Evolutionary conservation across 2,797 vertebrate species (phyloP).

Genomic region (Cottoperca gobio): DNA sequence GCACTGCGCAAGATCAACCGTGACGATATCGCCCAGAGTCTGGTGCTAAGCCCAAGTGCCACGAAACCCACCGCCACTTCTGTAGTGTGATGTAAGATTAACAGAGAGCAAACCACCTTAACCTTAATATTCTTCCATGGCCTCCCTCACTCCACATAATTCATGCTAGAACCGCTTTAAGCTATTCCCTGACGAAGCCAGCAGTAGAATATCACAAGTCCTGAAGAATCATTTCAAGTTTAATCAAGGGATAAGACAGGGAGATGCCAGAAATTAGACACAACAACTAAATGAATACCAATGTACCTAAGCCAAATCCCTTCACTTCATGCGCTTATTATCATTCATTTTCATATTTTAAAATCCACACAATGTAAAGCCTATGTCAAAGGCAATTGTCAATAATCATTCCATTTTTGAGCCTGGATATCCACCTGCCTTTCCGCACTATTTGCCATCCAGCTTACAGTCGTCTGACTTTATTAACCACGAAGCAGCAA

Average conservation of each 20-base stretch:
- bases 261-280: slow-evolving; percentile 24
- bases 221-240: slow-evolving; percentile 26
- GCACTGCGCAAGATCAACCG: slow-evolving; percentile 94
- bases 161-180: slow-evolving; percentile 37
- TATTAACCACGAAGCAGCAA: slow-evolving; percentile 1
- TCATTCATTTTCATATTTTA: slow-evolving; percentile 15
- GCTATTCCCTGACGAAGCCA: slow-evolving; percentile 38
- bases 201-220: slow-evolving; percentile 29
- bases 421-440: slow-evolving; percentile 10
- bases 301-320: background rate
- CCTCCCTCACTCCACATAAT: slow-evolving; percentile 33
- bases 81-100: slow-evolving; percentile 80
- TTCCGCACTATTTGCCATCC: slow-evolving; percentile 11
- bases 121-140: slow-evolving; percentile 37
- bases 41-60: slow-evolving; percentile 75
- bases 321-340: slow-evolving; percentile 6
- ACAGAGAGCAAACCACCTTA: slow-evolving; percentile 19
- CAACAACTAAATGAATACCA: slow-evolving; percentile 13
- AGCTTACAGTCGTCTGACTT: slow-evolving; percentile 7
- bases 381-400: slow-evolving; percentile 1
- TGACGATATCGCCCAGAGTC: slow-evolving; percentile 92
- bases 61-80: slow-evolving; percentile 93
- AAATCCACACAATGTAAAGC: slow-evolving; percentile 11
- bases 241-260: slow-evolving; percentile 2
- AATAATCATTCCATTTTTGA: slow-evolving; percentile 30